Base-by-base conservation (phyloP, 2,888 invertebrate species). In the Lymantria dispar region DNA sequence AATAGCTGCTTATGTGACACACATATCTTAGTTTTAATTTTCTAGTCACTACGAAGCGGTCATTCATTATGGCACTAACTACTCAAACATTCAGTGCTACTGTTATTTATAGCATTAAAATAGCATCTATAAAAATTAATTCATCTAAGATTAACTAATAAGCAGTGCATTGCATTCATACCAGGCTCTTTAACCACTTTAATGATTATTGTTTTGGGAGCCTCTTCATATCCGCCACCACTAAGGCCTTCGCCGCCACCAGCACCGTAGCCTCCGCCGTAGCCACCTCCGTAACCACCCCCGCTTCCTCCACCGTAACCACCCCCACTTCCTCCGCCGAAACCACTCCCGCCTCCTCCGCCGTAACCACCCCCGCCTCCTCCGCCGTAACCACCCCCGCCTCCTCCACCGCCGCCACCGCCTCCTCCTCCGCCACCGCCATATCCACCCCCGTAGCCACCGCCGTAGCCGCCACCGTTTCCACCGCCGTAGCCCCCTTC, bases 111-210 rank as follows among this genome's bases (percentile, higher is more conserved):
- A 22, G 2, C 5, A 22, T 22, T 22, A 22, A 3, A 3, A 22
- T 22, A 22, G 22, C 22, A 22, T 22, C 48, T 43, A 48, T 22
- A 50, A 15, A 45, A 41, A 33, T n/a, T 11, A n/a, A n/a, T 22
- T 22, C 30, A 37, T 41, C 44, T 48, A 58, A 31, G 36, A 49
- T 47, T 64, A 37, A 63, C 56, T 50, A 47, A 33, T 51, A 66
- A 66, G 56, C 50, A 22, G 22, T 57, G 56, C 55, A 58, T 63
- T 61, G 64, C 52, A 37, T 50, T 10, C 73, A 69, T 70, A 67
- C 71, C 68, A 39, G 71, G 72, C 50, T 83, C 79, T 63, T 84
- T 81, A 22, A 83, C 74, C 14, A 83, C 73, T 67, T 78, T 68
- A 30, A 82, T 63, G 43, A 81, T 56, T 38, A 78, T 69, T 7